Conservation (phyloP, 2,888 invertebrate genomes). For the Machimus atricapillus region DNA sequence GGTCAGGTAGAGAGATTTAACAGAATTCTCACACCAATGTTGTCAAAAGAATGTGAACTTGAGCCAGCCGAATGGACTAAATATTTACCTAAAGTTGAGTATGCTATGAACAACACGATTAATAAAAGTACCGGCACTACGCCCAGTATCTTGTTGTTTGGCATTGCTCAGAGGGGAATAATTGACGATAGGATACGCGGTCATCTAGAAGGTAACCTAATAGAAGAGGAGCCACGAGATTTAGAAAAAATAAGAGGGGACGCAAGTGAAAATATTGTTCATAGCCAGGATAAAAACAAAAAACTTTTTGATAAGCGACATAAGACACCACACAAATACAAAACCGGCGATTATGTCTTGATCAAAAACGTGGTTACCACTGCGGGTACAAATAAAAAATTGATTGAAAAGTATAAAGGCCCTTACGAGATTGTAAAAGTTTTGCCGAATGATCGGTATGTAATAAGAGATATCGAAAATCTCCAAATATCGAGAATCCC, state of each 20-base stretch:
- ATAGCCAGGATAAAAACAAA: too few species aligned
- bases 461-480: too few species aligned
- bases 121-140: background rate
- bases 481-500: too few species aligned
- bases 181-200: background rate
- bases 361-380: too few species aligned
- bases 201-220: background rate
- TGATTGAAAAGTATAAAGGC: too few species aligned
- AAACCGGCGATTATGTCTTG: too few species aligned
- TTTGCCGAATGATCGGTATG: too few species aligned
- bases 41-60: background rate
- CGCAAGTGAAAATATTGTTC: background rate
- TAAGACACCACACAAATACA: too few species aligned
- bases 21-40: background rate
- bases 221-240: background rate
- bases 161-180: background rate
- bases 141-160: background rate
- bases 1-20: background rate
- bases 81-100: background rate
- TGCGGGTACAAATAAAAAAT: too few species aligned
- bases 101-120: background rate
- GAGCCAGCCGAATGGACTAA: background rate
- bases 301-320: too few species aligned
- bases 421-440: too few species aligned
- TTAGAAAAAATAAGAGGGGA: background rate